A percentile compares a stretch with the other conserved stretches of the same genome.
phyloP scores from a whole-genome alignment of 2,888 invertebrate species.

The Lasius fuliginosus region DNA sequence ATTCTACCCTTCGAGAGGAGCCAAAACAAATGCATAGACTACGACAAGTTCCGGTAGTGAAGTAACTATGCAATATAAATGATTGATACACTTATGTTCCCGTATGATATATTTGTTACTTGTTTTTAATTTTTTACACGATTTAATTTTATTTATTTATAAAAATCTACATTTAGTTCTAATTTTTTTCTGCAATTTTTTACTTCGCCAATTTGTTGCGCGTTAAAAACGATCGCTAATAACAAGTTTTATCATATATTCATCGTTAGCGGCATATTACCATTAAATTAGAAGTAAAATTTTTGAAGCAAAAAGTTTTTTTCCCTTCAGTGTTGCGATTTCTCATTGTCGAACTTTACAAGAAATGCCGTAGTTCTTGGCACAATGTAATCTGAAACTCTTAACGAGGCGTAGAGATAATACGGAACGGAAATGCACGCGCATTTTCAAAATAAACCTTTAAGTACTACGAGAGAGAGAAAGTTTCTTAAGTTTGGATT shows the following conservation, averaged over 20 bases:
- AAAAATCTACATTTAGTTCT: background rate
- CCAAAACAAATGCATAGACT: constrained; percentile 33
- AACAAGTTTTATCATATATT: background rate
- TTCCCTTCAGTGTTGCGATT: background rate
- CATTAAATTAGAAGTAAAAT: constrained; percentile 32
- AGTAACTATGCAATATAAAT: constrained; percentile 34
- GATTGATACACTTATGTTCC: background rate
- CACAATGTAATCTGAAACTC: constrained; percentile 53
- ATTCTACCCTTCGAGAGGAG: constrained; percentile 53
- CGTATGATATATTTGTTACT: background rate
- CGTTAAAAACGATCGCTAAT: constrained; percentile 4
- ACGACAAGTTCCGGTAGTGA: constrained; percentile 13
- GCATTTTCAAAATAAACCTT: constrained; percentile 40
- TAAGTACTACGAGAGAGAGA: background rate
- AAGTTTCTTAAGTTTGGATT: constrained; percentile 37
- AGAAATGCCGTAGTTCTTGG: constrained; percentile 23
- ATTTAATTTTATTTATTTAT: background rate
- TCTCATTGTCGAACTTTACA: constrained; percentile 36
- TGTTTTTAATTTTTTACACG: background rate
- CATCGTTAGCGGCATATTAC: background rate
- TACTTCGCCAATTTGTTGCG: background rate
- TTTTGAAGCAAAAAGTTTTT: background rate
- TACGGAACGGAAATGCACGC: constrained; percentile 5
- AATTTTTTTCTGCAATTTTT: background rate
- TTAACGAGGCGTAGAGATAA: constrained; percentile 39